Percentiles rank a stretch among this genome's conserved stretches.
Conservation (phyloP, 2,113 vertebrate species). For the Perccottus glenii region DNA sequence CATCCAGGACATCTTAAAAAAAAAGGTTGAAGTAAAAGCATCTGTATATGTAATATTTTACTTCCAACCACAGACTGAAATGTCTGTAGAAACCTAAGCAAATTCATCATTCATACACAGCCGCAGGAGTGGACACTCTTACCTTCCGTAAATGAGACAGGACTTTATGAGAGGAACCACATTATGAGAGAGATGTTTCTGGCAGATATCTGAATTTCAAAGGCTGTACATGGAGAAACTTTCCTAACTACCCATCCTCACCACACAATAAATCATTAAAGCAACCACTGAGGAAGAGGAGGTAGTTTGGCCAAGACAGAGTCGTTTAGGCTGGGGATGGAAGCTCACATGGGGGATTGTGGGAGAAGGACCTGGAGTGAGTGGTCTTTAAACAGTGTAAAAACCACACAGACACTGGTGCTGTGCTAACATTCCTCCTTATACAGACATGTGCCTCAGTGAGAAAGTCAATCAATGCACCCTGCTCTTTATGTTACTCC, state of each 20-base stretch:
- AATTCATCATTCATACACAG: conserved; percentile 26
- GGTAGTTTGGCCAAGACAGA: conserved; percentile 13
- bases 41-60: no score
- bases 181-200: conserved; percentile 47
- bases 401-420: conserved; percentile 17
- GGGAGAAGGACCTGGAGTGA: conserved; percentile 4
- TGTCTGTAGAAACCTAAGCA: conserved; percentile 34
- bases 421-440: conserved; percentile 9
- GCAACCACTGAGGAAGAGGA: conserved; percentile 22
- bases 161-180: conserved; percentile 45
- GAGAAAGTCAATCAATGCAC: conserved; percentile 34
- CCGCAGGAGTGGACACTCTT: conserved; percentile 18
- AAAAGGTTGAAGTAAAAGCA: no score
- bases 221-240: conserved; percentile 48
- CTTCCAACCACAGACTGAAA: conserved; percentile 6
- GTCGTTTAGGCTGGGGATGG: conserved; percentile 9
- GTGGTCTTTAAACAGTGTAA: conserved; percentile 12
- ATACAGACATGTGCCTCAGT: conserved; percentile 8
- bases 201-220: conserved; percentile 57
- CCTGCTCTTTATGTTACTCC: neutral
- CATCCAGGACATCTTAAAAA: no score
- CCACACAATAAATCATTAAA: conserved; percentile 61
- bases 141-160: conserved; percentile 46
- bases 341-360: conserved; percentile 23
- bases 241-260: conserved; percentile 30